These are phyloP conservation scores for Ochropleura plecta DNA, from an alignment of 2,888 invertebrate species.

Conservation along the genomic window DNA sequence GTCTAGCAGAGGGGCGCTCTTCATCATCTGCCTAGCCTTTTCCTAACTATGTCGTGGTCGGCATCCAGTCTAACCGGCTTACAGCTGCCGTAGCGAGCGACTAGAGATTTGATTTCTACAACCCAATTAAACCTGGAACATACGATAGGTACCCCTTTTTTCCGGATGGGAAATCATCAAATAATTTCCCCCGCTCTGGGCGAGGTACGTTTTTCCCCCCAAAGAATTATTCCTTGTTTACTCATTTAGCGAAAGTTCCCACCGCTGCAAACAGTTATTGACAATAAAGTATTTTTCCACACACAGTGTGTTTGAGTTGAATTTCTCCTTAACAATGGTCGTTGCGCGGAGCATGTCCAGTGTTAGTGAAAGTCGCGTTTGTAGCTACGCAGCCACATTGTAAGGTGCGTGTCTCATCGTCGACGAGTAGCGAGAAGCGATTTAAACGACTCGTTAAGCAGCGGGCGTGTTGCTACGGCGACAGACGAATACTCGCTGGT, in stretches of 20 bases:
- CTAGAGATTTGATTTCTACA: too few relatives aligned
- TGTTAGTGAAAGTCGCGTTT: conserved; percentile 46
- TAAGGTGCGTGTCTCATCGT: neutral
- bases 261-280: neutral
- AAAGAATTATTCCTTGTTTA: neutral
- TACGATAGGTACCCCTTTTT: too few relatives aligned
- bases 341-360: conserved; percentile 34
- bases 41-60: too few relatives aligned
- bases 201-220: too few relatives aligned
- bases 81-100: too few relatives aligned
- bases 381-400: neutral
- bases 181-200: too few relatives aligned
- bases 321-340: conserved; percentile 54
- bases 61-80: too few relatives aligned
- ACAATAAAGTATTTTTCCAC: conserved; percentile 27
- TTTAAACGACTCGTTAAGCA: neutral
- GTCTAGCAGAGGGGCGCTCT: neutral
- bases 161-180: too few relatives aligned
- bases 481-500: too few relatives aligned
- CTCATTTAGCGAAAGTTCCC: conserved; percentile 9
- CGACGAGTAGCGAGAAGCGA: neutral
- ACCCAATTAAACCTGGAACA: too few relatives aligned
- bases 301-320: conserved; percentile 23
- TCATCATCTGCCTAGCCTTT: too few relatives aligned
- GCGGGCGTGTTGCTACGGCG: too few relatives aligned